A percentile compares a stretch with the other conserved stretches of the same genome.
Evolutionary conservation across 2,113 vertebrate species (phyloP).

Genomic region (Neopipo cinnamomea): DNA sequence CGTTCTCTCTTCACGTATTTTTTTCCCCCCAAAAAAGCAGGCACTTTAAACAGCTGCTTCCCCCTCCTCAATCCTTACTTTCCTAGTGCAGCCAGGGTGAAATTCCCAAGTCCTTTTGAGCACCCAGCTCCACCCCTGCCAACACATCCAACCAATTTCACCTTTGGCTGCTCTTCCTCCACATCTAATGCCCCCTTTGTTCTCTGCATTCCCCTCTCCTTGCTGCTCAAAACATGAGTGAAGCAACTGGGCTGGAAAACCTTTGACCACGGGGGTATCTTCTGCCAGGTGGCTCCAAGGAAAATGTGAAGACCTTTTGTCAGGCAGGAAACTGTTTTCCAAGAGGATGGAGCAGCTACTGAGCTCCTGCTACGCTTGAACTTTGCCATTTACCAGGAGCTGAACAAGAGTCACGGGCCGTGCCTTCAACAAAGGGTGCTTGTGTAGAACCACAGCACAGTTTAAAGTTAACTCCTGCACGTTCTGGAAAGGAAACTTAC

Average conservation of each 20-base stretch:
- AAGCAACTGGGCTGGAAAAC: not conserved
- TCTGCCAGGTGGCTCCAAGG: constrained; percentile 25
- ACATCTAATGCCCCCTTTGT: not conserved
- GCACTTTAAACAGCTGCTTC: not conserved
- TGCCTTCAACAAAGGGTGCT: not conserved
- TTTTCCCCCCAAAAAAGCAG: not conserved
- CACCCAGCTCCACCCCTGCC: not conserved
- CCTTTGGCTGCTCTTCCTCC: not conserved
- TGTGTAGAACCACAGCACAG: constrained; percentile 3
- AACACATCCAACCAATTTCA: not conserved
- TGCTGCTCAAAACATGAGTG: not conserved
- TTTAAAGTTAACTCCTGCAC: not conserved
- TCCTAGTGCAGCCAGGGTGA: not conserved
- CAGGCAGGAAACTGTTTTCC: not conserved
- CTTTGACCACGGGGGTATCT: not conserved
- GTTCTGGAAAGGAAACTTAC: not conserved
- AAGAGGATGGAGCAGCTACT: not conserved
- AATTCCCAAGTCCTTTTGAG: not conserved
- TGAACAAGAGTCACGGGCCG: constrained; percentile 10
- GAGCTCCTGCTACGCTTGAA: not conserved
- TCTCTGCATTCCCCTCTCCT: not conserved
- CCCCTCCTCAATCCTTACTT: not conserved
- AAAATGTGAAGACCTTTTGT: not conserved
- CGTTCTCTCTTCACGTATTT: rapidly evolving
- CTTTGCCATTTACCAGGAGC: constrained; percentile 44